These are phyloP conservation scores for Dryobotodes eremita DNA, from an alignment of 2,888 invertebrate species.

Conservation along the genomic window DNA sequence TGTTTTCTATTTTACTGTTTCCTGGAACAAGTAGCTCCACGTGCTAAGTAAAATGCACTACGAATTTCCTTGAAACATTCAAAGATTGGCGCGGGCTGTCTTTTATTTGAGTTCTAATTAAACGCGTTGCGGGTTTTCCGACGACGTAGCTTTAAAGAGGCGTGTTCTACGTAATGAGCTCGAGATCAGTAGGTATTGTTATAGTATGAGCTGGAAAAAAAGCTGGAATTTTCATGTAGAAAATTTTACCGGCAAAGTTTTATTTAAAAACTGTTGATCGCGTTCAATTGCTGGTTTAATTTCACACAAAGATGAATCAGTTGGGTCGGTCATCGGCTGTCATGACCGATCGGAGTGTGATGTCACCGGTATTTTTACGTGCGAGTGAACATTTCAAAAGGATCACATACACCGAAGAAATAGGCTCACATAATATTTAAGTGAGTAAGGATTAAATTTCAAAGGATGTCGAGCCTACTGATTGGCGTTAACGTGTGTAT, in stretches of 20 bases:
- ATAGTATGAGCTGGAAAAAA: constrained; percentile 17
- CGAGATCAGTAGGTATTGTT: constrained; percentile 10
- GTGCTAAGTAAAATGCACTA: constrained; percentile 26
- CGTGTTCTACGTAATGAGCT: constrained; percentile 27
- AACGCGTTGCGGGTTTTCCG: constrained; percentile 46
- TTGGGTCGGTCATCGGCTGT: constrained; percentile 36
- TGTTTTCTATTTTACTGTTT: constrained; percentile 58
- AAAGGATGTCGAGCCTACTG: constrained; percentile 30
- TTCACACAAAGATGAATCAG: constrained; percentile 54
- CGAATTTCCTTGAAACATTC: constrained; percentile 37
- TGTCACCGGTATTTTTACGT: constrained; percentile 52
- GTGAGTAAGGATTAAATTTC: constrained; percentile 1
- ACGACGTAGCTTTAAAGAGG: constrained; percentile 22
- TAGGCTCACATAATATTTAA: constrained; percentile 27
- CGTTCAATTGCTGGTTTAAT: constrained; percentile 29
- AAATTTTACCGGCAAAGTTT: neutral
- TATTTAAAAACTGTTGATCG: constrained; percentile 7
- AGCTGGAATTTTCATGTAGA: neutral
- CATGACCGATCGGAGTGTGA: constrained; percentile 52
- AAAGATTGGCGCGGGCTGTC: constrained; percentile 23
- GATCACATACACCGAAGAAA: constrained; percentile 35
- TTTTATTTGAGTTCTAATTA: constrained; percentile 61
- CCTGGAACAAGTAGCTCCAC: constrained; percentile 17
- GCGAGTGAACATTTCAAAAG: constrained; percentile 40
- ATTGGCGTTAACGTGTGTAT: constrained; percentile 14